phyloP scores from a whole-genome alignment of 2,113 vertebrate genomes.

The Arvicanthis niloticus region DNA sequence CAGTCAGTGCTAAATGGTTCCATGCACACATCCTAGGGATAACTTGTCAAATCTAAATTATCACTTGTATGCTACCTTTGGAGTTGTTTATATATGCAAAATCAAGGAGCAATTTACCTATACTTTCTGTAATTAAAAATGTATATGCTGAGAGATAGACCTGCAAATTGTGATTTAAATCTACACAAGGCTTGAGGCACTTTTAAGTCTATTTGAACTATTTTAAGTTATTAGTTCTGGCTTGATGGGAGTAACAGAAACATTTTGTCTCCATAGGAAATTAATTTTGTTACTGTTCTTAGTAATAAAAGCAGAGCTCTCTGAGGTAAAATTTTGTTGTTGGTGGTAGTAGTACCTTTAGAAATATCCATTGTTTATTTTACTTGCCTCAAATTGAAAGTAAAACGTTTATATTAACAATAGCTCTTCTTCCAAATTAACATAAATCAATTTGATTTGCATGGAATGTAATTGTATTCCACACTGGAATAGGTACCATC shows the following conservation, averaged over 20 bases:
- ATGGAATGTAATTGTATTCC: constrained; percentile 14
- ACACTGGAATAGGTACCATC: background rate
- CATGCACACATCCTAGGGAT: constrained; percentile 46
- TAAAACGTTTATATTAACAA: constrained; percentile 53
- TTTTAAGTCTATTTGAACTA: constrained; percentile 63
- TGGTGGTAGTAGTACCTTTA: constrained; percentile 16
- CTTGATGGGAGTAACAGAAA: constrained; percentile 68
- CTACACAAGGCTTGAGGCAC: constrained; percentile 31
- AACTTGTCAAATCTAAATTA: constrained; percentile 60
- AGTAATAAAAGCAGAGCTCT: constrained; percentile 63
- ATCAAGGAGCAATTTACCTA: constrained; percentile 27
- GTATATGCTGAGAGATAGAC: constrained; percentile 17
- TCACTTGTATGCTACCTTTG: constrained; percentile 53
- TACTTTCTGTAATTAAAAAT: constrained; percentile 59
- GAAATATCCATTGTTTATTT: constrained; percentile 56
- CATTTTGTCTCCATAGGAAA: constrained; percentile 50
- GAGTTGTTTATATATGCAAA: constrained; percentile 28
- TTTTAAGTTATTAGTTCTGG: constrained; percentile 69
- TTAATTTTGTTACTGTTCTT: constrained; percentile 68
- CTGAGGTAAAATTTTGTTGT: constrained; percentile 27
- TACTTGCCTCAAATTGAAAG: constrained; percentile 55
- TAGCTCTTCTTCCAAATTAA: constrained; percentile 50
- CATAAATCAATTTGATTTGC: constrained; percentile 36
- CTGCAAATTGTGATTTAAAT: constrained; percentile 25
- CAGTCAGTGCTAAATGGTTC: constrained; percentile 47